Base-by-base conservation (phyloP, 1,140 invertebrate species). In the Eulimnadia texana region DNA sequence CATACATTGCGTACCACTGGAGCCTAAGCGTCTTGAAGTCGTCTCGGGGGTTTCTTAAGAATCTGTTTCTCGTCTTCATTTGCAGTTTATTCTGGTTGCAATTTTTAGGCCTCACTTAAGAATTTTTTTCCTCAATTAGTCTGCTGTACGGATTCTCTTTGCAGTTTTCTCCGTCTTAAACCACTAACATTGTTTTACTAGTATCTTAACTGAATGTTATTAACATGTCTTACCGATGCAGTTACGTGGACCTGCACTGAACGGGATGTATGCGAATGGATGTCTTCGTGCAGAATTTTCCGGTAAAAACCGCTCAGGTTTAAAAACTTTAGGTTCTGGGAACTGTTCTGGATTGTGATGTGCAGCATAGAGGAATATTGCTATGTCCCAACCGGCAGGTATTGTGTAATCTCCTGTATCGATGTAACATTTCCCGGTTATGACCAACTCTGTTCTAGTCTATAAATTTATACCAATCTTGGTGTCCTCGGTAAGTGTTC, bases 191-290 rank as follows among this genome's bases (percentile, higher is more conserved):
- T 53, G 16, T 60, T 69, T 69, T 22, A 3, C 6, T 9, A 42
- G 16, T 42, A 16, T 6, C 6, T 42, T 42, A 42, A 6, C 6
- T 42, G 6, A 16, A 42, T 6, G 6, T 16, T 9, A 6, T 20
- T n/a, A n/a, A 20, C 20, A 68, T 70, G 74, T 63, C 78, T 75
- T 67, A 84, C 84, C 84, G 24, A 91, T 87, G 72, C 88, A 91
- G 65, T 85, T 89, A 64, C 88, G 79, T 0, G 85, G 84, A 49
- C 88, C 88, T 58, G 88, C 88, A 2, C 85, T 88, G 76, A 93
- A 93, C 2, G 90, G 90, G 23, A 92, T 81, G 69, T 82, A 92
- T 0, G 79, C 71, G 65, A 76, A 83, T 6, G 74, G 76, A 70
- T 78, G 79, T 50, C 79, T 71, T 19, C 67, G 65, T 13, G 64